phyloP scores from a whole-genome alignment of 2,113 vertebrate species.

The Plecturocebus donacophilus region DNA sequence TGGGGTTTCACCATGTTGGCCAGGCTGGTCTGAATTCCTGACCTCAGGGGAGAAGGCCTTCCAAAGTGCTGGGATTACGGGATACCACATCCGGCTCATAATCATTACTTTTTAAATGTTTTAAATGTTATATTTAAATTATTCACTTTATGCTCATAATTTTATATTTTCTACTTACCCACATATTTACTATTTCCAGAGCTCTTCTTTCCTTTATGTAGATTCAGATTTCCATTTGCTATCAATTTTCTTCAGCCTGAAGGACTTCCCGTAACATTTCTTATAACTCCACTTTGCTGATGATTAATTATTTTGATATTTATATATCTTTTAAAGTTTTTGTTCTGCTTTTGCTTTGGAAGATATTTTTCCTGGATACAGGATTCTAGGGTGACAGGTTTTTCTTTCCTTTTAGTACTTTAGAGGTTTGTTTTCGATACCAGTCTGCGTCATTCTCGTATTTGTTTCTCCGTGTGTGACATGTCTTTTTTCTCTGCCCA shows the following conservation, averaged over 20 bases:
- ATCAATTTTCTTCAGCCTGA: neutral
- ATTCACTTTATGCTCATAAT: neutral
- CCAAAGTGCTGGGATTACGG: no score
- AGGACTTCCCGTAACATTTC: neutral
- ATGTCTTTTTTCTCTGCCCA: neutral
- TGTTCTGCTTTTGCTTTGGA: neutral
- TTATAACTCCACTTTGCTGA: neutral
- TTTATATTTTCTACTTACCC: neutral
- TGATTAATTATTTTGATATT: neutral
- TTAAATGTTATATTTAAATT: neutral
- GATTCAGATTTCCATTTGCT: neutral
- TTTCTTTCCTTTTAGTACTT: neutral
- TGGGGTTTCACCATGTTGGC: no score
- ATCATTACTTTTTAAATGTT: neutral
- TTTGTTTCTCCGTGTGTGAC: neutral
- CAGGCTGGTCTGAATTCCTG: no score
- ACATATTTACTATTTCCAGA: neutral
- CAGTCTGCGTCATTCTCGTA: neutral
- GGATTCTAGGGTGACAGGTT: neutral
- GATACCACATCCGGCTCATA: no score
- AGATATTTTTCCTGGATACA: neutral
- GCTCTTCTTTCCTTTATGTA: neutral
- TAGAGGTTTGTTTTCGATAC: neutral
- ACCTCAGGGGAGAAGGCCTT: no score
- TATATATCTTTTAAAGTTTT: neutral